These are phyloP conservation scores for Haliaeetus leucogaster DNA, from an alignment of 2,113 vertebrate species.

Conservation along the genomic window DNA sequence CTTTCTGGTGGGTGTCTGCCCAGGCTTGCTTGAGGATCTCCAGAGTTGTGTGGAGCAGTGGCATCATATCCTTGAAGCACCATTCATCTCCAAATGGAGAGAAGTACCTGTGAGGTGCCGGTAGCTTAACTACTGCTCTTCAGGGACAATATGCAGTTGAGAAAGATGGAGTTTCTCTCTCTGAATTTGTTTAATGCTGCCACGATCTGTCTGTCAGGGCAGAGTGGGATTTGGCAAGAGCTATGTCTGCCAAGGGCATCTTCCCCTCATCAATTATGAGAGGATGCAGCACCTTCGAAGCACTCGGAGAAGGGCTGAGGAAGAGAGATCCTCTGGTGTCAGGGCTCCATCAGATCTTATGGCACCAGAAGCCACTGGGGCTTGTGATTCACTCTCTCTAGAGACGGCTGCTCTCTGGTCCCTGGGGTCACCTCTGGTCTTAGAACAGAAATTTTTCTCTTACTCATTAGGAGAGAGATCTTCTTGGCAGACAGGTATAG, in stretches of 20 bases:
- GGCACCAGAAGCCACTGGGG: background rate
- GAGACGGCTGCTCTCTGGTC: background rate
- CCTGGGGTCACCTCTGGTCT: background rate
- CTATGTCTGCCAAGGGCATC: background rate
- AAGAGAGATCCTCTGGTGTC: background rate
- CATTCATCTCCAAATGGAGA: background rate
- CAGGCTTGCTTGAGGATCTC: background rate
- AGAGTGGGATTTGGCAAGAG: background rate
- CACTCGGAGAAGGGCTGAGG: accelerated
- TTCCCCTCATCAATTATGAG: background rate
- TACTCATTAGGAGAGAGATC: background rate
- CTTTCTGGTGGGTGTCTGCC: background rate
- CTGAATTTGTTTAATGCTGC: background rate
- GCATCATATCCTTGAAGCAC: background rate
- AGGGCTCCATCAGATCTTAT: background rate
- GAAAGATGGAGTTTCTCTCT: background rate
- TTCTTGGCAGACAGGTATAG: background rate
- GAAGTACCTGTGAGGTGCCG: background rate
- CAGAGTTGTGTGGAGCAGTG: background rate
- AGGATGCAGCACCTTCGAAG: background rate
- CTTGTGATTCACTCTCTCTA: background rate
- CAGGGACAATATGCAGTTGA: background rate
- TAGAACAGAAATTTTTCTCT: background rate
- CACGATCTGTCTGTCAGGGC: background rate
- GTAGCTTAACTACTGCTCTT: background rate